phyloP scores from a whole-genome alignment of 2,113 vertebrate species.

The Tenrec ecaudatus region DNA sequence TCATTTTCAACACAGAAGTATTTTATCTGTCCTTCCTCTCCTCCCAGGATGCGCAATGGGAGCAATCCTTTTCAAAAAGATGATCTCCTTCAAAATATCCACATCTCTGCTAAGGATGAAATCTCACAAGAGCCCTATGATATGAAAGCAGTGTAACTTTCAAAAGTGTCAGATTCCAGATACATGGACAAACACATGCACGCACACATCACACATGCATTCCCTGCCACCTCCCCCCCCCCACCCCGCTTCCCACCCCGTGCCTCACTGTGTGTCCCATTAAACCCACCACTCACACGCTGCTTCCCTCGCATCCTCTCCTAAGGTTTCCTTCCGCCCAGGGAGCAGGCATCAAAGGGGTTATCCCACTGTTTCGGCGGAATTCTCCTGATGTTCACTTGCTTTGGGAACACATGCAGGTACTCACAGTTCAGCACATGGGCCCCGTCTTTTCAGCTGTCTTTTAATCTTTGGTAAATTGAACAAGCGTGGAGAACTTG shows the following conservation, averaged over 20 bases:
- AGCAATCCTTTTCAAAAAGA: slow-evolving; percentile 51
- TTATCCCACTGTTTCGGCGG: slow-evolving; percentile 75
- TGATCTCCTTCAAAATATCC: slow-evolving; percentile 63
- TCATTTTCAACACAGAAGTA: slow-evolving; percentile 27
- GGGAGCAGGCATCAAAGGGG: slow-evolving; percentile 85
- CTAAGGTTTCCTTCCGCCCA: slow-evolving; percentile 67
- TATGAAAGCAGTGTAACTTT: background rate
- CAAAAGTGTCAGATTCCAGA: slow-evolving; percentile 31
- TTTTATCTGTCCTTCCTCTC: slow-evolving; percentile 61
- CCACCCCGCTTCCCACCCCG: fast-evolving
- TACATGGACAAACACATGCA: background rate
- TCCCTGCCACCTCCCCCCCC: no score
- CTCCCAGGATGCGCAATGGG: slow-evolving; percentile 42
- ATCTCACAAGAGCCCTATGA: slow-evolving; percentile 38
- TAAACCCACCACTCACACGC: slow-evolving; percentile 70
- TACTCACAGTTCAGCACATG: slow-evolving; percentile 76
- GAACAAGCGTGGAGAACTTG: slow-evolving; percentile 86
- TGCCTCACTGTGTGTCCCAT: slow-evolving; percentile 37
- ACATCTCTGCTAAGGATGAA: slow-evolving; percentile 46
- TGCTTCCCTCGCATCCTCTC: slow-evolving; percentile 72
- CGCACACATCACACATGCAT: no score
- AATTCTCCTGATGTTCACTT: slow-evolving; percentile 79
- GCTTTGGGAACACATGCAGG: slow-evolving; percentile 84
- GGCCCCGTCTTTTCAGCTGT: slow-evolving; percentile 82
- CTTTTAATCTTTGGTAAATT: slow-evolving; percentile 91